Evolutionary conservation across 1,140 invertebrate genomes (phyloP).

Genomic region (Antheraea mylitta): DNA sequence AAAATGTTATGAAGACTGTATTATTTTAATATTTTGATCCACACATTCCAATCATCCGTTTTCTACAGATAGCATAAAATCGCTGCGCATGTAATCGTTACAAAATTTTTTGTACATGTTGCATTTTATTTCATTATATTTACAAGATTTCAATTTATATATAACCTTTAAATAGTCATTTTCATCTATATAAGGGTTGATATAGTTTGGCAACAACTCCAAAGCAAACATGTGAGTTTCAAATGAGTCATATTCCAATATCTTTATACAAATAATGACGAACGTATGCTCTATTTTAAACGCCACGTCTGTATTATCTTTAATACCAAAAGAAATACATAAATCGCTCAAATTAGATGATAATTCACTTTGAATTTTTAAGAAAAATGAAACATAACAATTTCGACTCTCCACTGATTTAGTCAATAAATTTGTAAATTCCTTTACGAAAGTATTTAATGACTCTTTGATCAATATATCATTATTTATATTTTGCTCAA

Average conservation of each 20-base stretch:
- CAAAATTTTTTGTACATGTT: not conserved
- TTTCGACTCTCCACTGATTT: conserved; percentile 24
- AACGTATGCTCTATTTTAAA: no score
- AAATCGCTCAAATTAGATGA: no score
- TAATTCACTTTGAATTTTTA: not conserved
- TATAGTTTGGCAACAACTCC: not conserved
- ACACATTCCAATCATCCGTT: no score
- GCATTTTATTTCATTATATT: not conserved
- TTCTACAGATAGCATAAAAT: no score
- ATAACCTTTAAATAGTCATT: conserved; percentile 1
- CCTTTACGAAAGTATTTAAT: conserved; percentile 22
- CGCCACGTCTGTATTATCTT: no score
- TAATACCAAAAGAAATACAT: no score
- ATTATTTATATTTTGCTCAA: not conserved
- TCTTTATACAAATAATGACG: no score
- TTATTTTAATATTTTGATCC: no score
- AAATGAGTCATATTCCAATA: no score
- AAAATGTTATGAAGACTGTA: no score
- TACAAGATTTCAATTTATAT: not conserved
- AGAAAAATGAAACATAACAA: not conserved
- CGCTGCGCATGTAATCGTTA: not conserved
- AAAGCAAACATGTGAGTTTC: not conserved
- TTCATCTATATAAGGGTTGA: not conserved
- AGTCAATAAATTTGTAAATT: conserved; percentile 24
- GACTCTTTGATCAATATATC: conserved; percentile 9